Conservation (phyloP, 2,797 vertebrate genomes). For the Glyptemys insculpta region DNA sequence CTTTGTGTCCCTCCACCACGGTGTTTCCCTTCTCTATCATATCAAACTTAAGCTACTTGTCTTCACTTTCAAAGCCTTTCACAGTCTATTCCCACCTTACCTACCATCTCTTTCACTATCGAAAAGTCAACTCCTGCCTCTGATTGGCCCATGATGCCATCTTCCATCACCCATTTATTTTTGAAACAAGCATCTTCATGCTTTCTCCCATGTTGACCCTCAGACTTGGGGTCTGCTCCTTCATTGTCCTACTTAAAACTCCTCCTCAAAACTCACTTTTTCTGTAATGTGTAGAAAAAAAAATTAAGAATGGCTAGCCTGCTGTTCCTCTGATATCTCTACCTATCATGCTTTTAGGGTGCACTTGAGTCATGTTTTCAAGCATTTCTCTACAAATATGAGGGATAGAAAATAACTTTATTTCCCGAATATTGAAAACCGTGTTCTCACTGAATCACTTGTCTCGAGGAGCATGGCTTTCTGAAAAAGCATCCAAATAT, state of each 20-base stretch:
- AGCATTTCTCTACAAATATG: neutral
- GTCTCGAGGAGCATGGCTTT: neutral
- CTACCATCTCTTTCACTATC: neutral
- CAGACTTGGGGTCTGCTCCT: neutral
- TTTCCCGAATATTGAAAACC: neutral
- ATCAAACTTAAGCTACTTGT: neutral
- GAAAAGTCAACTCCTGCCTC: neutral
- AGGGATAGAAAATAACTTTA: neutral
- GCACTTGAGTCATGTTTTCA: accelerated
- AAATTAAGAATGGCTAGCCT: neutral
- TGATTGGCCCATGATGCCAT: neutral
- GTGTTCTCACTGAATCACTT: neutral
- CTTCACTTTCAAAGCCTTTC: neutral
- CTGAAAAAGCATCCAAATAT: accelerated
- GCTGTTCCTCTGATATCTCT: neutral
- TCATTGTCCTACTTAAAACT: neutral
- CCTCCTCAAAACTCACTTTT: neutral
- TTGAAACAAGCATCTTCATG: neutral
- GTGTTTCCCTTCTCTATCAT: neutral
- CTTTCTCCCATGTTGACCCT: neutral
- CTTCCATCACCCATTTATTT: neutral
- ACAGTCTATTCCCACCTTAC: neutral
- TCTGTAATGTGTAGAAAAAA: neutral
- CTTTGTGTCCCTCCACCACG: neutral
- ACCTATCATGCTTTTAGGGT: accelerated